phyloP scores from a whole-genome alignment of 1,140 invertebrate genomes.

The Oncopodura yosiiana region DNA sequence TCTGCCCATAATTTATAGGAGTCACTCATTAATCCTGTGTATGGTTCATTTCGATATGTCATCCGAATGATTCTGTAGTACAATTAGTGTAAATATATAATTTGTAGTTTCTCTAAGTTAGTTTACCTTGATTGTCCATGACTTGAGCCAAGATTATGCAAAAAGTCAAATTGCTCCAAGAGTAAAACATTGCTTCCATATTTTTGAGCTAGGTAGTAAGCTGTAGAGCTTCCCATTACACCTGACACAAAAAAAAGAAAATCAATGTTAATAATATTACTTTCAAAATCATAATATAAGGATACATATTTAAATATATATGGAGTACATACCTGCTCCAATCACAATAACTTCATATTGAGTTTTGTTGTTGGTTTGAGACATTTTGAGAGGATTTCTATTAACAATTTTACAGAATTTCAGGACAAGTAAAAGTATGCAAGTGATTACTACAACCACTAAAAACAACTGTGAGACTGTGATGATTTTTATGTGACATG shows the following conservation, averaged over 20 bases:
- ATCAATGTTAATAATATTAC: no score
- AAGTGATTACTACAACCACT: no score
- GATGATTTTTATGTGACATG: no score
- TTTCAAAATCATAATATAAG: no score
- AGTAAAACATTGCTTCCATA: constrained; percentile 22
- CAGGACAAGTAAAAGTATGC: no score
- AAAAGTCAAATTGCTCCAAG: constrained; percentile 31
- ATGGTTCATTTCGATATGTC: constrained; percentile 28
- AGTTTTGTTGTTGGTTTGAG: no score
- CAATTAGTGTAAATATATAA: background rate
- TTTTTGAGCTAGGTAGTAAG: constrained; percentile 23
- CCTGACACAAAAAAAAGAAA: background rate
- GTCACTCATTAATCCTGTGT: constrained; percentile 23
- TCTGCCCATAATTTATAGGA: constrained; percentile 25
- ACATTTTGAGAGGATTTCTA: no score
- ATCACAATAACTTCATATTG: constrained; percentile 23
- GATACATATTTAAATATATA: no score
- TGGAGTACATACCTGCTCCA: constrained; percentile 21
- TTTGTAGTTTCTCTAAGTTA: background rate
- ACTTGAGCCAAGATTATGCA: constrained; percentile 29
- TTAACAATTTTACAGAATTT: no score
- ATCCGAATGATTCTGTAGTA: constrained; percentile 25
- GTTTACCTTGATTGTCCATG: constrained; percentile 30
- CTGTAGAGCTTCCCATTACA: constrained; percentile 28
- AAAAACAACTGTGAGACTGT: no score